Base-by-base conservation (phyloP, 1,140 invertebrate species). In the Zaprionus vittiger region DNA sequence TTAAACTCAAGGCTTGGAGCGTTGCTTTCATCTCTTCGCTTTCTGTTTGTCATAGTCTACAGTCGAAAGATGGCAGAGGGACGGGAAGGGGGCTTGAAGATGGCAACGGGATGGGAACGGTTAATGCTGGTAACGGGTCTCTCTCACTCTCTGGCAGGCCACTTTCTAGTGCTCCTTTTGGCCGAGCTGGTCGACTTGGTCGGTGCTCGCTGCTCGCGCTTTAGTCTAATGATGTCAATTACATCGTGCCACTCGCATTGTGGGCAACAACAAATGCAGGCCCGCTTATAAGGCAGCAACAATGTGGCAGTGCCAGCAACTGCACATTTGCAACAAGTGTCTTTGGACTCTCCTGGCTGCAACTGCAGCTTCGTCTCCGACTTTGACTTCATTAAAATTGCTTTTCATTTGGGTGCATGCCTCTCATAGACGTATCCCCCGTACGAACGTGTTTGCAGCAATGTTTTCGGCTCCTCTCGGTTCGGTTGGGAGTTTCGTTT, bases 221-320 rank as follows among this genome's bases (percentile, higher is more conserved):
- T 87, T 89, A 89, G 81, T 87, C 84, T 87, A 87, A 87, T 87
- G 83, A 87, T 87, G 83, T 87, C 83, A 87, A 87, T 87, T 87
- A 87, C 83, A 86, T 89, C 83, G 83, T 87, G 83, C 77, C 83
- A 87, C 80, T 86, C 83, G 83, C 83, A 85, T 87, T 87, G 83
- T 79, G 77, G 70, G 73, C 83, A 89, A 87, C 83, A 80, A 87
- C 83, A 80, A 86, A 86, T 86, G 73, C 83, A 86, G 72, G 84
- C 73, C 77, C 65, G 73, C 83, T 80, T 87, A 87, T 89, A 87
- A 78, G 84, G 83, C 84, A 89, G 66, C 84, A 87, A 80, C 83
- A 87, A 87, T 83, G 81, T 68, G 82, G 71, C 64, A 73, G 24
- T 56, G 49, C 24, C 62, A 67, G 49, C 77, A 70, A 68, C 77